A percentile compares a stretch with the other conserved stretches of the same genome.
These are phyloP conservation scores for Diplogasteroides magnus DNA, from an alignment of 1,140 invertebrate species.

Conservation along the genomic window DNA sequence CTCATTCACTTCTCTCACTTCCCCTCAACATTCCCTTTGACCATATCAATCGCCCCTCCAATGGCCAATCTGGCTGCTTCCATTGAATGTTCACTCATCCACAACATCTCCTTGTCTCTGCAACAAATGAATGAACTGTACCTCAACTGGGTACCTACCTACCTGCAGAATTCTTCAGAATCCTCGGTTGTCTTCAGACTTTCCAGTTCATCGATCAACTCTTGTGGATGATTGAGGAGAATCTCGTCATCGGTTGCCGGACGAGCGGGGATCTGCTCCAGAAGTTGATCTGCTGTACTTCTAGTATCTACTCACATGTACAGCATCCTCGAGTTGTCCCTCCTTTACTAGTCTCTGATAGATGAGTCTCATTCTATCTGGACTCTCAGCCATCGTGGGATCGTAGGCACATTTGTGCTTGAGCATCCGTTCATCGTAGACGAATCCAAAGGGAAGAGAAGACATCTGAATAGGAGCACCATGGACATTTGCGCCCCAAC, in stretches of 20 bases:
- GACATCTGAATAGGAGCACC: too few species aligned
- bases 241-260: slow-evolving; percentile 34
- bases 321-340: slow-evolving; percentile 26
- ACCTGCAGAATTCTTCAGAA: slow-evolving; percentile 34
- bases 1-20: slow-evolving; percentile 19
- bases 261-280: slow-evolving; percentile 27
- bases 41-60: slow-evolving; percentile 31
- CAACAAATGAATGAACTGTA: background rate
- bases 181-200: slow-evolving; percentile 26
- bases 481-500: too few species aligned
- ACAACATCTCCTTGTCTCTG: slow-evolving; percentile 33
- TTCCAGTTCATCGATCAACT: slow-evolving; percentile 23
- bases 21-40: slow-evolving; percentile 28
- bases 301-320: slow-evolving; percentile 14
- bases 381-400: slow-evolving; percentile 23
- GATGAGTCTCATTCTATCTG: slow-evolving; percentile 33
- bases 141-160: too few species aligned
- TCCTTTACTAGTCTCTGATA: slow-evolving; percentile 30
- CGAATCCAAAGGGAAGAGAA: slow-evolving; percentile 31
- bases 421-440: slow-evolving; percentile 39
- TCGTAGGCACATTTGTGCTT: slow-evolving; percentile 33
- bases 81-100: slow-evolving; percentile 23
- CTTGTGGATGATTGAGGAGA: slow-evolving; percentile 27
- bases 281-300: background rate
- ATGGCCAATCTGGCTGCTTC: slow-evolving; percentile 30